Conservation (phyloP, 1,140 invertebrate species). For the Nomia melanderi region DNA sequence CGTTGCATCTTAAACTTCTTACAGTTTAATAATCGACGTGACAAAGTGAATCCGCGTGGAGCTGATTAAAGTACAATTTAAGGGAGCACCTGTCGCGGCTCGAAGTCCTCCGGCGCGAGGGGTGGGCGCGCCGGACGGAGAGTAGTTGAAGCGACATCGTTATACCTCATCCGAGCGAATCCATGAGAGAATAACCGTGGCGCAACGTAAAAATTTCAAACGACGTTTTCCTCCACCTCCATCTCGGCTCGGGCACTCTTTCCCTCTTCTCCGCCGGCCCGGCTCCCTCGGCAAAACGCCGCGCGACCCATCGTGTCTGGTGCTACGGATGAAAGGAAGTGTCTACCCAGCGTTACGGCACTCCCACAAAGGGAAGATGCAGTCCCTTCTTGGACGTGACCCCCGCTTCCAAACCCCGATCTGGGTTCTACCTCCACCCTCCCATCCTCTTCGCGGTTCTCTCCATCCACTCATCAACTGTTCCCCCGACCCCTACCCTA, state of each 20-base stretch:
- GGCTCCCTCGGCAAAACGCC: constrained; percentile 63
- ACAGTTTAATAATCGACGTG: background rate
- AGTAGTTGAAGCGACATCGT: constrained; percentile 13
- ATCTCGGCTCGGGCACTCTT: constrained; percentile 52
- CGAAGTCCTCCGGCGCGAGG: background rate
- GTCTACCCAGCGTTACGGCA: constrained; percentile 76
- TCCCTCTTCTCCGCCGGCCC: constrained; percentile 33
- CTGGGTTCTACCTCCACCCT: constrained; percentile 23
- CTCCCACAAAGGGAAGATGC: constrained; percentile 74
- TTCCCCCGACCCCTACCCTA: constrained; percentile 35
- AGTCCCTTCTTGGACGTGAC: constrained; percentile 69
- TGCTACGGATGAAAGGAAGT: constrained; percentile 77
- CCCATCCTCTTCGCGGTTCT: constrained; percentile 43
- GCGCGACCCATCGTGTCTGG: constrained; percentile 61
- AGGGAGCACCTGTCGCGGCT: background rate
- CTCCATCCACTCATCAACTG: constrained; percentile 64
- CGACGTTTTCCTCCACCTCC: constrained; percentile 61
- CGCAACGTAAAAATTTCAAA: constrained; percentile 50
- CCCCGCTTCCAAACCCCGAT: constrained; percentile 45
- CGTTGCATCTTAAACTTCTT: too few relatives aligned
- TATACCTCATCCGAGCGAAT: constrained; percentile 25
- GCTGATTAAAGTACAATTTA: constrained; percentile 18
- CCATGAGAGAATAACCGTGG: constrained; percentile 49
- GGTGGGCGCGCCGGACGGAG: background rate
- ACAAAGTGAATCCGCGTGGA: background rate